Conservation (phyloP, 1,140 invertebrate species). For the Tribolium castaneum region DNA sequence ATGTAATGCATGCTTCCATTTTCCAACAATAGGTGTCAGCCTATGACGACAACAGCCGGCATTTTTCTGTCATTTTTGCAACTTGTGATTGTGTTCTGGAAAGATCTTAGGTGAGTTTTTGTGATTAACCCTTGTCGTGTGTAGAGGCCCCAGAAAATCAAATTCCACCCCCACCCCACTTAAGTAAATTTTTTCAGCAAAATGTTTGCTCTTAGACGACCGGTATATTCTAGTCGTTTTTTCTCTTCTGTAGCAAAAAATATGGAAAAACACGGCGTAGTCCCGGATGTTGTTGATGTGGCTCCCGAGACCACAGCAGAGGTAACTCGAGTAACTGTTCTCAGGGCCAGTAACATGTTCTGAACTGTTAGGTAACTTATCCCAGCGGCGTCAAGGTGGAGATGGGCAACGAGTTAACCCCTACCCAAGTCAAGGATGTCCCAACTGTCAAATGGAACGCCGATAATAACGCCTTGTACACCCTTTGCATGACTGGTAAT, state of each 20-base stretch:
- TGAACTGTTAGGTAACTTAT: constrained; percentile 54
- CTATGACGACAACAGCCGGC: not conserved
- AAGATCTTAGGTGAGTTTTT: not conserved
- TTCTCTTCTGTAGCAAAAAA: constrained; percentile 53
- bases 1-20: too few species aligned
- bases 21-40: too few species aligned
- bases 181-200: constrained; percentile 39
- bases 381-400: constrained; percentile 71
- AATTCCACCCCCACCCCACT: not conserved
- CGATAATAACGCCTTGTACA: constrained; percentile 74
- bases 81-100: not conserved
- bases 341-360: not conserved
- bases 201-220: constrained; percentile 49
- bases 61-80: not conserved
- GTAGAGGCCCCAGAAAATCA: not conserved
- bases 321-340: constrained; percentile 38
- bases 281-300: constrained; percentile 66
- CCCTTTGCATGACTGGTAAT: constrained; percentile 77
- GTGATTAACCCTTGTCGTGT: not conserved
- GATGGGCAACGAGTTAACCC: constrained; percentile 81
- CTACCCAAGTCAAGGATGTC: constrained; percentile 78
- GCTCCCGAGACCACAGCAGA: constrained; percentile 59
- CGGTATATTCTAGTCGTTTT: constrained; percentile 46
- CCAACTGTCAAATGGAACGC: constrained; percentile 75
- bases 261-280: constrained; percentile 66